Conservation (phyloP, 1,140 invertebrate genomes). For the Pseudomyrmex dendroicus region DNA sequence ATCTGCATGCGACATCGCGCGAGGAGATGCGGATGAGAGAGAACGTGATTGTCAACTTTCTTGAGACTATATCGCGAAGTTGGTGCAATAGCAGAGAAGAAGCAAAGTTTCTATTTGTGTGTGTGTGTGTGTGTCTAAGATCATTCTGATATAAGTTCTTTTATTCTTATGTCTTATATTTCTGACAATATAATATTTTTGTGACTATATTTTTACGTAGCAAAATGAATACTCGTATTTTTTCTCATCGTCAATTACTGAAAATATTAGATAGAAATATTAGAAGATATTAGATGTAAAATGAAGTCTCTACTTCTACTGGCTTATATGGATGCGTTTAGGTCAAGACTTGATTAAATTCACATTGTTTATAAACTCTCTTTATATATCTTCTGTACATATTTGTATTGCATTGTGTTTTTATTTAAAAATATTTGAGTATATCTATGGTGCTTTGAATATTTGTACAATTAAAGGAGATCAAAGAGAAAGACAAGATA, state of each 20-base stretch:
- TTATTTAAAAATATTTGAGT: constrained; percentile 7
- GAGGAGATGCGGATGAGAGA: neutral
- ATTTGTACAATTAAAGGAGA: constrained; percentile 7
- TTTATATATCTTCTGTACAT: neutral
- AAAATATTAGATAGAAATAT: neutral
- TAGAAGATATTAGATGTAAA: neutral
- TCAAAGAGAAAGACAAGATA: neutral
- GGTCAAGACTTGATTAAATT: neutral
- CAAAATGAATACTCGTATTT: constrained; percentile 1
- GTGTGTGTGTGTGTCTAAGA: too few relatives aligned
- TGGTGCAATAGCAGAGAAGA: neutral
- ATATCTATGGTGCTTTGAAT: neutral
- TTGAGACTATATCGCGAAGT: too few relatives aligned
- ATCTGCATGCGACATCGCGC: constrained; percentile 42
- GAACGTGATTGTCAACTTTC: too few relatives aligned
- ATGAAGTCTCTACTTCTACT: neutral
- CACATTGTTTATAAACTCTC: neutral
- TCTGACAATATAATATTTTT: neutral
- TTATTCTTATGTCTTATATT: constrained; percentile 12
- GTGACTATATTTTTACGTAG: neutral
- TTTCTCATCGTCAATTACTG: neutral
- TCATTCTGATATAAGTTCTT: too few relatives aligned
- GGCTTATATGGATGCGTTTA: neutral
- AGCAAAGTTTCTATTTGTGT: too few relatives aligned
- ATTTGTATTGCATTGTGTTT: too few relatives aligned